Evolutionary conservation across 2,113 vertebrate genomes (phyloP).

Genomic region (Chelonoidis abingdonii): DNA sequence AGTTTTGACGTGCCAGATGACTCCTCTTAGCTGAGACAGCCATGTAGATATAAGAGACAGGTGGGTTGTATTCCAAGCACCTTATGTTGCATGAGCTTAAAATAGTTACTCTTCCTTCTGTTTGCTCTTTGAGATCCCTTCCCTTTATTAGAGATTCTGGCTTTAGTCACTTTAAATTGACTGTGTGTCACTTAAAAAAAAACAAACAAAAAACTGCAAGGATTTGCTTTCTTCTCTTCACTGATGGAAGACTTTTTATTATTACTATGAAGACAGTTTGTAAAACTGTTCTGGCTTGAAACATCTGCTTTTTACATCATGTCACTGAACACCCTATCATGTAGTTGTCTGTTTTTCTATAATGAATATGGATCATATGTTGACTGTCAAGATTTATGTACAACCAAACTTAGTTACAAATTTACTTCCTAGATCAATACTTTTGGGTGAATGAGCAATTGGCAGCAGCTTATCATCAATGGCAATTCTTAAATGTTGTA

Average conservation of each 20-base stretch:
- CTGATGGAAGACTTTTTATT: background rate
- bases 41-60: background rate
- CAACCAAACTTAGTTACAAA: background rate
- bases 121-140: background rate
- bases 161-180: rapidly evolving
- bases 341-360: constrained; percentile 16
- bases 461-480: background rate
- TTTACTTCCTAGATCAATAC: background rate
- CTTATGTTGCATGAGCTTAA: background rate
- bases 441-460: background rate
- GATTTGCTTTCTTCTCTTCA: background rate
- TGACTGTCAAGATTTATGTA: constrained; percentile 2
- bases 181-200: background rate
- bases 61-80: background rate
- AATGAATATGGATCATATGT: background rate
- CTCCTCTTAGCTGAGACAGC: background rate
- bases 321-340: background rate
- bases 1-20: background rate
- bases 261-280: background rate
- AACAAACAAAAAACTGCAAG: background rate
- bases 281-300: background rate
- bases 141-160: rapidly evolving
- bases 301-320: background rate
- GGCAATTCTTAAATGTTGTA: background rate
- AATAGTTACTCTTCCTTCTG: background rate